Evolutionary conservation across 2,888 invertebrate species (phyloP).

Genomic region (Sarcophaga variegata): DNA sequence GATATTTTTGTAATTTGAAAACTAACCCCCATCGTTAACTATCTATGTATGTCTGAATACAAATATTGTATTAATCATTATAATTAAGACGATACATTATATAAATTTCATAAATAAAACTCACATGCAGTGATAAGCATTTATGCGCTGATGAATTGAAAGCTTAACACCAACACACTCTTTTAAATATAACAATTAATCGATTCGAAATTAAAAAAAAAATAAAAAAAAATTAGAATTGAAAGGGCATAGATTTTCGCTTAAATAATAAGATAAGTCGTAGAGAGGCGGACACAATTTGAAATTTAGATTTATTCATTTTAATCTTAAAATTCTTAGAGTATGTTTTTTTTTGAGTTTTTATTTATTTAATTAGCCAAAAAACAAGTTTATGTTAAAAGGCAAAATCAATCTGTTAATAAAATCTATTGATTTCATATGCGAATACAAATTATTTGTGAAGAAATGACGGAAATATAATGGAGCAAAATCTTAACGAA

Average conservation of each 20-base stretch:
- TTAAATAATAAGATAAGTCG: too few relatives aligned
- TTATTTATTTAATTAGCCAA: constrained; percentile 41
- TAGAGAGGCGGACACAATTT: constrained; percentile 74
- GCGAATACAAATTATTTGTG: too few relatives aligned
- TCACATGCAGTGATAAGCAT: background rate
- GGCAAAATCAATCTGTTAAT: background rate
- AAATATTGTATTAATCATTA: background rate
- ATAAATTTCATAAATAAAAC: constrained; percentile 1
- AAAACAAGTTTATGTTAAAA: constrained; percentile 51
- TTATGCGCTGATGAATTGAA: constrained; percentile 4
- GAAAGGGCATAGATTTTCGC: too few relatives aligned
- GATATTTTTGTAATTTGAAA: background rate
- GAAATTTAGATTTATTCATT: constrained; percentile 48
- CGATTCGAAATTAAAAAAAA: background rate
- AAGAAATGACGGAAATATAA: constrained; percentile 32
- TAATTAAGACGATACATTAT: constrained; percentile 22
- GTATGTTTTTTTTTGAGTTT: constrained; percentile 2
- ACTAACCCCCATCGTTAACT: background rate
- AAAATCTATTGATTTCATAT: background rate
- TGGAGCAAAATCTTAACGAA: constrained; percentile 6
- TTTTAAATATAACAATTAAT: background rate
- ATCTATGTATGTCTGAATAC: background rate
- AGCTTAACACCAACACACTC: constrained; percentile 11
- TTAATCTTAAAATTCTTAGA: constrained; percentile 24
- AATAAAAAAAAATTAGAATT: too few relatives aligned